Conservation (phyloP, 1,140 invertebrate genomes). For the Thereuonema tuberculata region DNA sequence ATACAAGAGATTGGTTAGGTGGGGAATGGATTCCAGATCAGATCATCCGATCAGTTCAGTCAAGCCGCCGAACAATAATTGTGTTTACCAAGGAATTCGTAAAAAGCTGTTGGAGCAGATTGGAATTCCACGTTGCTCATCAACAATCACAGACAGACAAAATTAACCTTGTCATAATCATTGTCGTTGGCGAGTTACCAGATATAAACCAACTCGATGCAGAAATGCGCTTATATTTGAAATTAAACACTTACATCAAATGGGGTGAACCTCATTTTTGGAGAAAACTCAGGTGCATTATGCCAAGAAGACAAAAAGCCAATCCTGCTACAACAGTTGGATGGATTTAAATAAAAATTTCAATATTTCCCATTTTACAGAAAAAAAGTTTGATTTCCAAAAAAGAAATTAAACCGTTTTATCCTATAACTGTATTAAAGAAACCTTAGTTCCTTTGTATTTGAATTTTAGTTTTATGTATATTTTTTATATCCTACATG, state of each 20-base stretch:
- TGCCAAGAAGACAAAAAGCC: no score
- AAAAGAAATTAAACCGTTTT: no score
- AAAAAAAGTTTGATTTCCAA: no score
- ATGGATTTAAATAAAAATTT: no score
- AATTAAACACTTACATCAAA: neutral
- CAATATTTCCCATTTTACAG: no score
- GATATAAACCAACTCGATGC: neutral
- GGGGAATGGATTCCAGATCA: neutral
- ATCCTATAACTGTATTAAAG: no score
- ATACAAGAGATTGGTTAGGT: neutral
- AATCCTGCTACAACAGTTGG: no score
- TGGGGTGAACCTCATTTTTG: neutral
- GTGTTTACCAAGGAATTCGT: conserved; percentile 85
- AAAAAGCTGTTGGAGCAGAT: neutral
- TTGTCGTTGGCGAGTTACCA: neutral
- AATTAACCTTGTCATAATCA: neutral
- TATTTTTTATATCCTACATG: no score
- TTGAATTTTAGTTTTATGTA: no score
- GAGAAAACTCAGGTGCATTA: neutral
- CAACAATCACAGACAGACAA: neutral
- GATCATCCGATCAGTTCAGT: conserved; percentile 78
- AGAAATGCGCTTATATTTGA: neutral
- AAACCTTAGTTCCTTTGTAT: no score
- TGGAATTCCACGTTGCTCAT: neutral
- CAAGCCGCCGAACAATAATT: conserved; percentile 77